These are phyloP conservation scores for Camponotus floridanus DNA, from an alignment of 1,140 invertebrate genomes.

Conservation along the genomic window DNA sequence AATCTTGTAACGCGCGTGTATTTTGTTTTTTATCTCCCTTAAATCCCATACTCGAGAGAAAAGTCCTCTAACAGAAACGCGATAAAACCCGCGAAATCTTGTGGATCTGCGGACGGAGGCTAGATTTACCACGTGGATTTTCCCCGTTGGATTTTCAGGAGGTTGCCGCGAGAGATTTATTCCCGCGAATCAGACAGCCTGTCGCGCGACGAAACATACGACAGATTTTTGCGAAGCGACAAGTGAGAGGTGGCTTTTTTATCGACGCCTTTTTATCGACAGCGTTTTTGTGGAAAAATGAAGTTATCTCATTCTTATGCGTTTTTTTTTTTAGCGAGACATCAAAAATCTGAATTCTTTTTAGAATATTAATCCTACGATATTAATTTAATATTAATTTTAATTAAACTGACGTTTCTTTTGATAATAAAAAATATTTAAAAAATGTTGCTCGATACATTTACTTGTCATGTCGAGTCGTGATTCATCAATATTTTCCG, in stretches of 20 bases:
- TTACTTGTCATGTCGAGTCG: not conserved
- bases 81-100: constrained; percentile 56
- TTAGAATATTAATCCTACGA: not conserved
- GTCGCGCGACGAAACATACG: constrained; percentile 65
- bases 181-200: constrained; percentile 59
- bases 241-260: not conserved
- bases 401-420: not conserved
- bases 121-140: constrained; percentile 61
- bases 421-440: not conserved
- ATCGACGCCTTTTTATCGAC: not conserved
- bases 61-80: constrained; percentile 53
- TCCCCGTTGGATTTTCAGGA: constrained; percentile 53
- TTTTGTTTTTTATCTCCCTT: constrained; percentile 31
- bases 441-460: not conserved
- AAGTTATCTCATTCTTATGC: not conserved
- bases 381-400: not conserved
- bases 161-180: constrained; percentile 68
- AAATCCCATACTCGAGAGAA: constrained; percentile 51
- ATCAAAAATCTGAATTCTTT: not conserved
- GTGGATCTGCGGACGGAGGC: constrained; percentile 54
- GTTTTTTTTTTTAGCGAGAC: not conserved
- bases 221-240: constrained; percentile 35
- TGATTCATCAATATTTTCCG: not conserved
- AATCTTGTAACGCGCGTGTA: constrained; percentile 45
- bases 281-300: not conserved